Base-by-base conservation (phyloP, 53 echinoderm and acorn worm genomes). In the Holothuria scabra region DNA sequence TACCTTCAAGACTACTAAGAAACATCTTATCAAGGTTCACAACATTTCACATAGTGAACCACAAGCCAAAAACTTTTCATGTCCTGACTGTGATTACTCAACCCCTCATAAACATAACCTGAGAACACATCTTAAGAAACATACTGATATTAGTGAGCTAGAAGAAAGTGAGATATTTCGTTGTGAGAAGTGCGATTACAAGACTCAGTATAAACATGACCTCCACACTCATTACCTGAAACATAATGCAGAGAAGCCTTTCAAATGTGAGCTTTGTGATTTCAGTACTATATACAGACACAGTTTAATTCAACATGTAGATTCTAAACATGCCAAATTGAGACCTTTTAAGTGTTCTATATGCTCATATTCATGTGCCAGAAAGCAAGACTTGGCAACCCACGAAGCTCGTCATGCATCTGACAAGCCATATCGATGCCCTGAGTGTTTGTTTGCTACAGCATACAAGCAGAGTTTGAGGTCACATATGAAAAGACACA, bases 231-330 rank as follows among this genome's bases (percentile, higher is more conserved):
- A 99, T 31, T 33, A 69, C 20, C 85, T 88, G 68, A 99, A 99
- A 84, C 99, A 99, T 59, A 65, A 92, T n/a, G 66, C 87, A 1
- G 88, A 87, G 28, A 94, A 99, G 59, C 94, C 85, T 8, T 91
- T 71, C 66, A 80, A 87, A 44, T 99, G 99, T 69, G 84, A 91
- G 12, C 79, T 92, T 56, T 99, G 99, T 28, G 86, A 90, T 52
- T 99, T 99, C 65, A 61, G 79, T 26, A 99, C 94, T 33, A 99
- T 99, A 62, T 99, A 99, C 67, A 90, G 88, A 59, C 94, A 95
- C 86, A 94, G 94, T 57, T 84, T 99, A 22, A 52, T 95, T 23
- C 99, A 99, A 38, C 99, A 99, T 84, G 83, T 92, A 60, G 80
- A 89, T 13, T 92, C 94, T 11, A 99, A 95, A 65, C 99, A 99